Conservation (phyloP, 23 tunicate species). For the Botrylloides violaceus region DNA sequence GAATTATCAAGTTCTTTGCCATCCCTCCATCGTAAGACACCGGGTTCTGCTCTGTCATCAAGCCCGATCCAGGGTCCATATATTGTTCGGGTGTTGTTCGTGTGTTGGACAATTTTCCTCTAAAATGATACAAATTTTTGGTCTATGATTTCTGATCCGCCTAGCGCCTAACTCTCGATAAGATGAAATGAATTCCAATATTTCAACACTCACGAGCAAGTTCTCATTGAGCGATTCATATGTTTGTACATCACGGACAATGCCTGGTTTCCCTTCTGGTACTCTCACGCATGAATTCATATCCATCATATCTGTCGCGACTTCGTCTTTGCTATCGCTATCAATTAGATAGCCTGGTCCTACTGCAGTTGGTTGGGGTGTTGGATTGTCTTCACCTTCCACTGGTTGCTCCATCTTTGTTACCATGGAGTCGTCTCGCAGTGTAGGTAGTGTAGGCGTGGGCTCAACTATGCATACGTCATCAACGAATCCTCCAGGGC, state of each 20-base stretch:
- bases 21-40: constrained; percentile 58
- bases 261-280: neutral
- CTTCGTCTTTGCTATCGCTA: neutral
- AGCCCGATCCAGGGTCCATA: constrained; percentile 57
- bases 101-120: constrained; percentile 24
- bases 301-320: neutral
- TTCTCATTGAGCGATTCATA: constrained; percentile 4
- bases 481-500: constrained; percentile 12
- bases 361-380: neutral
- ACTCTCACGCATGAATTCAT: constrained; percentile 5
- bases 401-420: neutral
- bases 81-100: constrained; percentile 12
- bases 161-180: too few species aligned
- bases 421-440: neutral
- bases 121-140: too few species aligned
- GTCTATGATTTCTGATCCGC: neutral
- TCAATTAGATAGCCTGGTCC: neutral
- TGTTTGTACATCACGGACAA: constrained; percentile 2
- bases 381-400: neutral
- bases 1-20: constrained; percentile 16
- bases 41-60: constrained; percentile 32
- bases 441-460: neutral
- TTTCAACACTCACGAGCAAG: constrained; percentile 20
- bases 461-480: constrained; percentile 1
- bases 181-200: too few species aligned